These are phyloP conservation scores for Scytalopus superciliaris DNA, from an alignment of 2,113 vertebrate species.

Conservation along the genomic window DNA sequence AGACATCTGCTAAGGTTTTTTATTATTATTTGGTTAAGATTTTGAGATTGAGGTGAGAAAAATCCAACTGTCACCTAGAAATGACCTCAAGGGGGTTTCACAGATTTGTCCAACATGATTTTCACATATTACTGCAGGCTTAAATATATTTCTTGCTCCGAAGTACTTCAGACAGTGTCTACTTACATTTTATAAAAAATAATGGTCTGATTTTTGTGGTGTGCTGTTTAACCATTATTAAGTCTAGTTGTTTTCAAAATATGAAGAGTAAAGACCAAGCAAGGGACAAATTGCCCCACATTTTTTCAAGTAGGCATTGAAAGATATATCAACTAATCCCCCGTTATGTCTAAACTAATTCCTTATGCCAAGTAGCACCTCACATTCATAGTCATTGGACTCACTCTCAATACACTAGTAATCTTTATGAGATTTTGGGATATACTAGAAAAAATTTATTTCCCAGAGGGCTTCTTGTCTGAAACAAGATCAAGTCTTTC, in stretches of 20 bases:
- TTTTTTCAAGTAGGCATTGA: neutral
- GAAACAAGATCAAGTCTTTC: constrained; percentile 63
- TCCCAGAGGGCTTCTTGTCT: constrained; percentile 46
- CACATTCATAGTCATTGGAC: neutral
- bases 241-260: neutral
- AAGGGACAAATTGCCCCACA: neutral
- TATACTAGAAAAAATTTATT: constrained; percentile 32
- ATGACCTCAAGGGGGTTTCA: neutral
- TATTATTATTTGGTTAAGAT: constrained; percentile 36
- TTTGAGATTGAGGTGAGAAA: constrained; percentile 49
- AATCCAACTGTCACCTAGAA: constrained; percentile 26
- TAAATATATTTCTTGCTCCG: neutral
- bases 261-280: neutral
- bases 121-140: neutral
- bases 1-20: constrained; percentile 37
- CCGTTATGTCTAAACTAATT: neutral
- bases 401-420: constrained; percentile 31
- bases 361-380: constrained; percentile 21
- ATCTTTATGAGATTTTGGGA: constrained; percentile 23
- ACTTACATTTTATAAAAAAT: neutral
- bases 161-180: neutral
- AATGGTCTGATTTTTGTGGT: neutral
- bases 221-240: neutral
- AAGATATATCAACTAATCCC: neutral
- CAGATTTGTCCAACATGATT: neutral